Evolutionary conservation across 2,888 invertebrate species (phyloP), one percentile per base, ranked within the genome.

Genomic region (Erebia palarica): DNA sequence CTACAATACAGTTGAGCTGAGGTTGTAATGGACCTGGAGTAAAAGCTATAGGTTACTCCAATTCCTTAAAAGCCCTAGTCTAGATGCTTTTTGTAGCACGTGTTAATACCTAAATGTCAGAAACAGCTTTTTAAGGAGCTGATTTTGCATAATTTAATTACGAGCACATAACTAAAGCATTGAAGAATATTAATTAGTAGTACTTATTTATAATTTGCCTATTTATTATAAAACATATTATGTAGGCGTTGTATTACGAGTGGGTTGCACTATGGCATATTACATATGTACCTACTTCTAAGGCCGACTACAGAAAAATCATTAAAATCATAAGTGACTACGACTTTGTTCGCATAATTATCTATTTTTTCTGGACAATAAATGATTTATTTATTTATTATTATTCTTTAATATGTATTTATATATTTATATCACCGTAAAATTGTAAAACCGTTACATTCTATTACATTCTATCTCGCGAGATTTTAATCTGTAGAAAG

Each of bases 211-310:
- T 55, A 55, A 55, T 55, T 53, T n/a, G 18, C 18, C 55, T 21
- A 21, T 21, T 14, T 47, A 11, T 49, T 14, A 47, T 14, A 47
- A 53, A 55, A 14, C 55, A 42, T 14, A 49, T 49, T 14, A 49
- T 49, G 69, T 69, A 64, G 69, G 69, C 36, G 69, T 64, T n/a
- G 21, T 18, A 13, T 5, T 49, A 16, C 16, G 16, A 58, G 69
- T 69, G 58, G 69, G 69, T 8, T 44, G 57, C 47, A 14, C 27
- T 68, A 68, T 60, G 27, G 59, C 18, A 59, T 51, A 49, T 21
- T 63, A n/a, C n/a, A n/a, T n/a, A 51, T 53, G 51, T 64, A 36
- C n/a, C n/a, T n/a, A n/a, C 42, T 36, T 16, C 42, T 18, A 68
- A 61, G 68, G 68, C 42, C 53, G 51, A 5, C 18, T 42, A 51